Evolutionary conservation across 2,113 vertebrate genomes (phyloP), one percentile per base, ranked within the genome.

Genomic region (Verasper variegatus): DNA sequence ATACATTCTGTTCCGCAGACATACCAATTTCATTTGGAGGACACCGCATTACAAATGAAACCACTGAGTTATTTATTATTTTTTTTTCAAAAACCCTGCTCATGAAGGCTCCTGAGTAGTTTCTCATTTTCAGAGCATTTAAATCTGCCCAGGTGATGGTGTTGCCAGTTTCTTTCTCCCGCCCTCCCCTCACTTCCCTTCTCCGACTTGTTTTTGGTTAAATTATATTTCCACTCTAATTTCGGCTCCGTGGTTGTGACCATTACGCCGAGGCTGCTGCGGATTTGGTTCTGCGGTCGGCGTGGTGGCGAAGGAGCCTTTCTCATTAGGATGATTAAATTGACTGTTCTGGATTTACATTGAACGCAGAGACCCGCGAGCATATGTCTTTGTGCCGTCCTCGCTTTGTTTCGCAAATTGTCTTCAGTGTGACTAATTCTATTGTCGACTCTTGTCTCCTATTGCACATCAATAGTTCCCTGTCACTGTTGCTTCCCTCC

Each of bases 201-300:
- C 67, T 81, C 26, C 63, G 3, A 9, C 51, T 54, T 54, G 20
- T 54, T 57, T 66, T 17, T 27, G 10, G 17, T 23, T 56, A 27
- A 26, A 57, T 56, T 74, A 17, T 42, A 57, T 62, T 82, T 82
- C 13, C 37, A 20, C 66, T 84, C 75, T 26, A 13, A 57, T 55
- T 61, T 63, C 21, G 60, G 40, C 45, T 47, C n/a, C 7, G 31
- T 74, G 14, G 51, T 52, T 64, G 52, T 64, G 47, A 65, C 20
- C 31, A 57, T 56, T 42, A 11, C 47, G 12, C 67, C 49, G 18
- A 52, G 26, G 37, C 31, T 21, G 51, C 51, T 54, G 20, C 14
- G 18, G 45, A 49, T 49, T n/a, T n/a, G 51, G 51, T 54, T 76
- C 55, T 63, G 5, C 8, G 37, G n/a, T 73, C 64, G 21, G 14